Base-by-base conservation (phyloP, 2,888 invertebrate species). In the Dynastes hyllus region DNA sequence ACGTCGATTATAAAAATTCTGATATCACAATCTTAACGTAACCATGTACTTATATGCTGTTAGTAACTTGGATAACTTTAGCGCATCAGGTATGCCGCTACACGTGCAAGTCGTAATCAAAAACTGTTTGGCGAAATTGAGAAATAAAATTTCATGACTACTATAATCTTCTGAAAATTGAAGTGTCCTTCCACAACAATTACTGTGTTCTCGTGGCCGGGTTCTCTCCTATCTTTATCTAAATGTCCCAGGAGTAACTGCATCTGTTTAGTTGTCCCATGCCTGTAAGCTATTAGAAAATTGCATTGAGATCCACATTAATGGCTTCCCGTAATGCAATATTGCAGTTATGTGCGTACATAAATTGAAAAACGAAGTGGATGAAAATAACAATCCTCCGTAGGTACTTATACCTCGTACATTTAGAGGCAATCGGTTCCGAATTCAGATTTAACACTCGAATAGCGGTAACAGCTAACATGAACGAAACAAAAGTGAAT, bases 141-240 rank as follows among this genome's bases (percentile, higher is more conserved):
- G 73, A 73, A 73, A 73, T 73, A 73, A 73, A 73, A 73, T 73
- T 73, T 73, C 73, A 73, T 27, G 73, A 61, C 73, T 40, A 61
- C 73, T 73, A 73, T 73, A 73, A 73, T 73, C 73, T 73, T 73
- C 73, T 73, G 73, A 73, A 73, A 73, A 73, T 73, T 73, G 73
- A 73, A 73, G 73, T 73, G 73, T 73, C 61, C 73, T 73, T 61
- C 61, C 45, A 13, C 58, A 73, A 73, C 73, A 73, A 73, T 73
- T 73, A 61, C 61, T 40, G 61, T 58, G 45, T 27, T 37, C 61
- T 61, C 22, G 73, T 73, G 45, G 61, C 53, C 9, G 61, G 61
- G 9, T 45, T 61, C 40, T 11, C 58, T 73, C 73, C 73, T 73
- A 73, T 61, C 73, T 61, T 61, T 73, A 73, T 73, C 73, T 55